Evolutionary conservation across 2,113 vertebrate species (phyloP).

Genomic region (Crotalus viridis): DNA sequence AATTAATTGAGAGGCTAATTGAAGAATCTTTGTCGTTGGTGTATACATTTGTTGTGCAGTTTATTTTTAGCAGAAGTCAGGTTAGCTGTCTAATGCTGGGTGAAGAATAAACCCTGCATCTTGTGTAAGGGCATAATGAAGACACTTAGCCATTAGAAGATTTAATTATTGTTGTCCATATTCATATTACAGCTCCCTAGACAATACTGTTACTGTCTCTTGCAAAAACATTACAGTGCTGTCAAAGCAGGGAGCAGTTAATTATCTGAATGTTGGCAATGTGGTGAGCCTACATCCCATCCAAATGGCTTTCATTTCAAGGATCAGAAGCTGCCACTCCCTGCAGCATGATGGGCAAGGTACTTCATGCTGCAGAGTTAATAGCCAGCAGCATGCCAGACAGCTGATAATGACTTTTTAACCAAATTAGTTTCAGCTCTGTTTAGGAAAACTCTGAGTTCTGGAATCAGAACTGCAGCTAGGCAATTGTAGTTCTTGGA

Average conservation of each 20-base stretch:
- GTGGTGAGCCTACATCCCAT: background rate
- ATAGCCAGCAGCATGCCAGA: background rate
- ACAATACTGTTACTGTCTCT: conserved; percentile 21
- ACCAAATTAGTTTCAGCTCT: background rate
- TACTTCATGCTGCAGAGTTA: background rate
- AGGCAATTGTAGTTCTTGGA: background rate
- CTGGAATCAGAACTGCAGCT: background rate
- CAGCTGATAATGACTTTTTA: background rate
- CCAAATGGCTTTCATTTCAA: conserved; percentile 11
- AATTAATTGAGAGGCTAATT: conserved; percentile 31
- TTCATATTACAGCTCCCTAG: conserved; percentile 24
- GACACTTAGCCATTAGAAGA: conserved; percentile 28
- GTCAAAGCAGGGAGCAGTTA: conserved; percentile 27
- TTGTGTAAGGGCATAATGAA: conserved; percentile 21
- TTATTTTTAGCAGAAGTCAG: conserved; percentile 17
- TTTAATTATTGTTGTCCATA: conserved; percentile 33
- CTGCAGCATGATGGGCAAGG: background rate
- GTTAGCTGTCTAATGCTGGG: background rate
- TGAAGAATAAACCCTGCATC: conserved; percentile 14
- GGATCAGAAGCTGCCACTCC: background rate
- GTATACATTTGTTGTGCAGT: conserved; percentile 16
- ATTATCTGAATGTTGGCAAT: conserved; percentile 20
- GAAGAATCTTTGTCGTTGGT: conserved; percentile 17
- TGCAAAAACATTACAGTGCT: conserved; percentile 11
- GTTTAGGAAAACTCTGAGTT: background rate